phyloP scores from a whole-genome alignment of 2,113 vertebrate genomes.

The Dasypus novemcinctus region DNA sequence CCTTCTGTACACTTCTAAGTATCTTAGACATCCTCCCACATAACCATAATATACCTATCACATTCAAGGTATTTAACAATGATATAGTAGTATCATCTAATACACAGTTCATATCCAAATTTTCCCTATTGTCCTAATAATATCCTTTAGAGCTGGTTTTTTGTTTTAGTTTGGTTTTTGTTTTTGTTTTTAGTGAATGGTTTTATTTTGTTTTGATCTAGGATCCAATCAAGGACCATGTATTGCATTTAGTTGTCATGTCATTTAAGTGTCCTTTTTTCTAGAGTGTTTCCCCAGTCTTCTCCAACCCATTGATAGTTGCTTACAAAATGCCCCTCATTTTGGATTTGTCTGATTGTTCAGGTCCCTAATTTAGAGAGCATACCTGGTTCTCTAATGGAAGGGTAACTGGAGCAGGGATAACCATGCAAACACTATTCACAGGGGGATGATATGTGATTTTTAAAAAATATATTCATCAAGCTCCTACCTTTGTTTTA shows the following conservation, averaged over 20 bases:
- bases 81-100: background rate
- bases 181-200: background rate
- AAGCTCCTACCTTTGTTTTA: slow-evolving; percentile 32
- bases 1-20: background rate
- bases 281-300: background rate
- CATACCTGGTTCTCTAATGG: slow-evolving; percentile 43
- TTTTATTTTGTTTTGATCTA: slow-evolving; percentile 27
- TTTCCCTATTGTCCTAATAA: background rate
- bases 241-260: background rate
- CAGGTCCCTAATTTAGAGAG: slow-evolving; percentile 35
- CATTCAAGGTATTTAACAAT: background rate
- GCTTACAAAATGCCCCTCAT: slow-evolving; percentile 44
- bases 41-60: background rate
- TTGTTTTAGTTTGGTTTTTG: background rate
- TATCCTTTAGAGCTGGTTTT: background rate
- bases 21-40: background rate
- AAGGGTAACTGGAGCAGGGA: background rate
- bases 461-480: slow-evolving; percentile 4
- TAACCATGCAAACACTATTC: slow-evolving; percentile 21
- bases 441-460: background rate
- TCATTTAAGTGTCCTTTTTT: slow-evolving; percentile 39
- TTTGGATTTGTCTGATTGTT: slow-evolving; percentile 42
- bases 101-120: background rate
- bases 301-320: background rate
- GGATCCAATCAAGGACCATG: background rate